Evolutionary conservation across 2,113 vertebrate species (phyloP).

Genomic region (Planiliza haematocheilus): DNA sequence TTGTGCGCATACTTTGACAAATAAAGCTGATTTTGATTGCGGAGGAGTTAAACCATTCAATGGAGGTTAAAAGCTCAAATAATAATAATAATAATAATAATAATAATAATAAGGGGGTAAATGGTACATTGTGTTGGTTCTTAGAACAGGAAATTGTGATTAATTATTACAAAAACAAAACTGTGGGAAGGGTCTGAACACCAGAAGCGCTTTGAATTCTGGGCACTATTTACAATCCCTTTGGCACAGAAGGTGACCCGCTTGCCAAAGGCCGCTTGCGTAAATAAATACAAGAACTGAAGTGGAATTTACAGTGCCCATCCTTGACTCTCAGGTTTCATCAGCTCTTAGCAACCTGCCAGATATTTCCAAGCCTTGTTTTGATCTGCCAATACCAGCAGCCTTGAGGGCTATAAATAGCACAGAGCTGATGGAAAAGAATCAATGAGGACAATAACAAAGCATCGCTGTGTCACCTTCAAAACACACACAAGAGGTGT

Average conservation of each 20-base stretch:
- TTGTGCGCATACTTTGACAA: too few species aligned
- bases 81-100: too few species aligned
- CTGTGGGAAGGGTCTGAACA: not conserved
- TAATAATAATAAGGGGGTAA: too few species aligned
- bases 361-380: slow-evolving; percentile 31
- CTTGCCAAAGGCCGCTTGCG: not conserved
- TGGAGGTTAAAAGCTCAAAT: not conserved
- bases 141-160: too few species aligned
- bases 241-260: slow-evolving; percentile 30
- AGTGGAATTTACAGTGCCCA: slow-evolving; percentile 6
- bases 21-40: too few species aligned
- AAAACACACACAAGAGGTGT: not conserved
- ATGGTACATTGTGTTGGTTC: too few species aligned
- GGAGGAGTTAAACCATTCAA: not conserved
- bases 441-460: slow-evolving; percentile 49
- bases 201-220: not conserved
- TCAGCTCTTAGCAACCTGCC: slow-evolving; percentile 1
- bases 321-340: slow-evolving; percentile 9
- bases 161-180: not conserved
- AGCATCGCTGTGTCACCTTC: slow-evolving; percentile 45
- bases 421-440: slow-evolving; percentile 25
- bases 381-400: slow-evolving; percentile 41
- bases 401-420: slow-evolving; percentile 57
- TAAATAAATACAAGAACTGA: slow-evolving; percentile 22
- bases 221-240: slow-evolving; percentile 1